Percentiles rank a stretch among this genome's conserved stretches.
These are phyloP conservation scores for Enteromius fasciolatus DNA, from an alignment of 2,797 vertebrate genomes.

Conservation along the genomic window DNA sequence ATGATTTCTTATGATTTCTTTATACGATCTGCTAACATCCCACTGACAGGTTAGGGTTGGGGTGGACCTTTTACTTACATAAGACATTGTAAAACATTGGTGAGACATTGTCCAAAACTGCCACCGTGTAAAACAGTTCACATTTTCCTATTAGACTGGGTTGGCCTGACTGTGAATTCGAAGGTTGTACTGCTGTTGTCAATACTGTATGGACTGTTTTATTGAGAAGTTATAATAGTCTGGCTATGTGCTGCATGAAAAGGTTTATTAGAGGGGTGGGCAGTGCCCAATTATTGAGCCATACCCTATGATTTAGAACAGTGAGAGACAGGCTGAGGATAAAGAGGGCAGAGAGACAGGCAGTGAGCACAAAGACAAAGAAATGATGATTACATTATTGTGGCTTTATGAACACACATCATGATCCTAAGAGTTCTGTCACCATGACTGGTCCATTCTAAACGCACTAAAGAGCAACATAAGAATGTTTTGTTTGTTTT, in stretches of 20 bases:
- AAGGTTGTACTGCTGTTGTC: background rate
- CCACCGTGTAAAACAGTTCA: background rate
- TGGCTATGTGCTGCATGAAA: background rate
- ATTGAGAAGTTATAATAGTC: conserved; percentile 8
- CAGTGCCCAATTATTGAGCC: background rate
- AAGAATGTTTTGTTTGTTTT: conserved; percentile 31
- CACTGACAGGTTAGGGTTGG: background rate
- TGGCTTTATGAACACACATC: conserved; percentile 9
- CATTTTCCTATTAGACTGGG: background rate
- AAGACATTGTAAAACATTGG: background rate
- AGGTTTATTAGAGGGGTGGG: background rate
- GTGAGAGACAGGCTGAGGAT: background rate
- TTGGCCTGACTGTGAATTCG: background rate
- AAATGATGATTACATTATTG: conserved; percentile 24
- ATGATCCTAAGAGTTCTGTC: background rate
- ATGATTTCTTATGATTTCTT: background rate
- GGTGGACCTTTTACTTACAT: background rate
- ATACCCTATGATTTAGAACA: conserved; percentile 4
- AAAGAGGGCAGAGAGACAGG: conserved; percentile 1
- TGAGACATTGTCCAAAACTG: background rate
- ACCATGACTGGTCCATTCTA: background rate
- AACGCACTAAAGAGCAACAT: background rate
- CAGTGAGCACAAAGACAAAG: conserved; percentile 24
- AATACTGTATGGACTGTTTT: background rate
- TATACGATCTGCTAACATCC: background rate